These are phyloP conservation scores for Nephrocerus scutellatus DNA, from an alignment of 2,888 invertebrate species.

Conservation along the genomic window DNA sequence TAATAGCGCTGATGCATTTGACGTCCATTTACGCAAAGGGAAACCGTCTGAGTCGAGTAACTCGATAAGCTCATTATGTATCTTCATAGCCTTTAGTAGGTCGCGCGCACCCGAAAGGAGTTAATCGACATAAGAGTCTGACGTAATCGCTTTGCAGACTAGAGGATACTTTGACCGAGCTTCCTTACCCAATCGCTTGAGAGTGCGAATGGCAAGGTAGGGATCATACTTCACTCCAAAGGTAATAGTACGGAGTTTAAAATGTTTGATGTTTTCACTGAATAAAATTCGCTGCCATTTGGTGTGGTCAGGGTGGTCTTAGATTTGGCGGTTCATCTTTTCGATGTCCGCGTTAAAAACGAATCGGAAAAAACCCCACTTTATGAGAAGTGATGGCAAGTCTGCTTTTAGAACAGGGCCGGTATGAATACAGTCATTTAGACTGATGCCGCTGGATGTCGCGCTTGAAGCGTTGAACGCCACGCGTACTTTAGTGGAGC, in stretches of 20 bases:
- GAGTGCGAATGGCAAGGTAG: background rate
- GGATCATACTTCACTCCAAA: background rate
- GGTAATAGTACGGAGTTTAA: background rate
- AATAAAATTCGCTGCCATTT: background rate
- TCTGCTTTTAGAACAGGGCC: slow-evolving; percentile 25
- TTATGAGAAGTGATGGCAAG: slow-evolving; percentile 17
- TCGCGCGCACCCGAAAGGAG: no score
- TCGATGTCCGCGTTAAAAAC: slow-evolving; percentile 25
- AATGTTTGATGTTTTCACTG: no score
- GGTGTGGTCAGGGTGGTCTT: slow-evolving; percentile 13
- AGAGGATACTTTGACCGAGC: background rate
- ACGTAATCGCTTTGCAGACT: no score
- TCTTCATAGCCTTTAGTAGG: no score
- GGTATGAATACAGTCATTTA: slow-evolving; percentile 18
- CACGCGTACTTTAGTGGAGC: slow-evolving; percentile 22
- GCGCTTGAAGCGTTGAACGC: slow-evolving; percentile 27
- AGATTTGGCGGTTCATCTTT: slow-evolving; percentile 25
- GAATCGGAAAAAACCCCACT: slow-evolving; percentile 19
- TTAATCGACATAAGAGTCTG: no score
- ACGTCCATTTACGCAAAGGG: no score
- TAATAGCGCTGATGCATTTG: no score
- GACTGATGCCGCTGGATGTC: slow-evolving; percentile 14
- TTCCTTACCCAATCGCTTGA: background rate
- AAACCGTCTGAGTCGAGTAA: no score
- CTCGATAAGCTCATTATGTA: no score